Conservation (phyloP, 30 jellyfish, hydroid and myxozoan species). For the Cassiopea xamachana region DNA sequence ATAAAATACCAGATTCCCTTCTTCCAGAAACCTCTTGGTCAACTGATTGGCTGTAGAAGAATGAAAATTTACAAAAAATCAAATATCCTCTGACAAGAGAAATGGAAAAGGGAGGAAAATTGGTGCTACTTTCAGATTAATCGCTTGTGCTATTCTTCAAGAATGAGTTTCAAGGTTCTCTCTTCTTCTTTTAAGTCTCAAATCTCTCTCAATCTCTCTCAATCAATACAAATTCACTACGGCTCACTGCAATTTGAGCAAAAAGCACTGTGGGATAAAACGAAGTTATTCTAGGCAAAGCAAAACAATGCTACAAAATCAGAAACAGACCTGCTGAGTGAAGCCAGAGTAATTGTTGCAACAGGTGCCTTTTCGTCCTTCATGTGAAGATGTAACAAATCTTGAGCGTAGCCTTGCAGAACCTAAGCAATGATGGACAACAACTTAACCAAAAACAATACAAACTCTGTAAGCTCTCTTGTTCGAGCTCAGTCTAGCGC, state of each 20-base stretch:
- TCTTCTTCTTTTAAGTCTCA: too few relatives aligned
- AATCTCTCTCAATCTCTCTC: too few relatives aligned
- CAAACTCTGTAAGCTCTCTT: not conserved
- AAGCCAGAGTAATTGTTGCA: slow-evolving; percentile 81
- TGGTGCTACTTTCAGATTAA: too few relatives aligned
- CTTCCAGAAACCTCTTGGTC: slow-evolving; percentile 84
- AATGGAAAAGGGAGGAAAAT: too few relatives aligned
- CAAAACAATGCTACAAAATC: not conserved
- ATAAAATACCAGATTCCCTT: slow-evolving; percentile 65
- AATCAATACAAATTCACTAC: too few relatives aligned
- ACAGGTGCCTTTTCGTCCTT: slow-evolving; percentile 89
- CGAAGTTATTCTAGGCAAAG: not conserved
- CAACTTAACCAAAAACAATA: not conserved
- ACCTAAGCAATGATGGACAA: slow-evolving; percentile 42
- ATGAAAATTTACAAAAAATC: slow-evolving; percentile 1
- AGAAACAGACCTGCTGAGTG: slow-evolving; percentile 84
- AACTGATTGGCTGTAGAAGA: slow-evolving; percentile 77
- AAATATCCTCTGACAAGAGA: too few relatives aligned
- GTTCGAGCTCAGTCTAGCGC: too few relatives aligned
- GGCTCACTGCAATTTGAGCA: too few relatives aligned
- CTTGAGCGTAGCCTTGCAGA: slow-evolving; percentile 90
- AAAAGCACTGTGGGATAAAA: not conserved
- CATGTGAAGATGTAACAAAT: slow-evolving; percentile 69
- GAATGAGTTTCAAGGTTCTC: too few relatives aligned
- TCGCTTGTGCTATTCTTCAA: too few relatives aligned